Evolutionary conservation across 1,140 invertebrate species (phyloP), one percentile per base, ranked within the genome.

Genomic region (Caenorhabditis tropicalis): DNA sequence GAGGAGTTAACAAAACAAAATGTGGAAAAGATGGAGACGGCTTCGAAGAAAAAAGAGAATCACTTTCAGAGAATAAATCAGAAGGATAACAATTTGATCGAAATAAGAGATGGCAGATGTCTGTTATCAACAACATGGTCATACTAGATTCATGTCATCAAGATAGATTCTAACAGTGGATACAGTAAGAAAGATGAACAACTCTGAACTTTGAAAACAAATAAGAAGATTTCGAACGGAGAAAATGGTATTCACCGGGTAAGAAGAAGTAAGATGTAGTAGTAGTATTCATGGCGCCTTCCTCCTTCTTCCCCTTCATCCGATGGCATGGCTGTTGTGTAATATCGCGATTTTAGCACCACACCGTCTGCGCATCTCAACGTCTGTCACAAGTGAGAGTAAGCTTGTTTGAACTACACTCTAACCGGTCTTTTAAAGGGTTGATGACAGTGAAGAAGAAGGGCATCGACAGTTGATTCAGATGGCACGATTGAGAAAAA

Each of bases 361-460:
- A 74, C n/a, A 46, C 36, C 65, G 65, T 74, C 65, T 74, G 65
- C 65, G 65, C 36, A 27, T 43, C 65, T 70, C 19, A 6, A 27
- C 24, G 53, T 43, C 33, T 74, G 65, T 74, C 36, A 74, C 65
- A 74, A 74, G 65, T 74, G 65, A 74, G 65, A 74, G 65, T 74
- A 43, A 74, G 65, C 65, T 74, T 74, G 65, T 74, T 74, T 74
- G 65, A 74, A 74, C 65, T 74, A 74, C 58, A 65, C 58, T 65
- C 65, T 36, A 74, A 74, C 65, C 65, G 65, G 65, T 74, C 36
- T 74, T 74, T 43, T 74, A 27, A 74, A 74, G 65, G 65, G 65
- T 74, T 74, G 65, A 74, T 74, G 65, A 24, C 65, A 74, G 39
- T 43, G 39, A 43, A 43, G 24, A 33, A 36, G 60, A 43, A 74